Evolutionary conservation across 2,888 invertebrate genomes (phyloP).

Genomic region (Helobdella robusta): DNA sequence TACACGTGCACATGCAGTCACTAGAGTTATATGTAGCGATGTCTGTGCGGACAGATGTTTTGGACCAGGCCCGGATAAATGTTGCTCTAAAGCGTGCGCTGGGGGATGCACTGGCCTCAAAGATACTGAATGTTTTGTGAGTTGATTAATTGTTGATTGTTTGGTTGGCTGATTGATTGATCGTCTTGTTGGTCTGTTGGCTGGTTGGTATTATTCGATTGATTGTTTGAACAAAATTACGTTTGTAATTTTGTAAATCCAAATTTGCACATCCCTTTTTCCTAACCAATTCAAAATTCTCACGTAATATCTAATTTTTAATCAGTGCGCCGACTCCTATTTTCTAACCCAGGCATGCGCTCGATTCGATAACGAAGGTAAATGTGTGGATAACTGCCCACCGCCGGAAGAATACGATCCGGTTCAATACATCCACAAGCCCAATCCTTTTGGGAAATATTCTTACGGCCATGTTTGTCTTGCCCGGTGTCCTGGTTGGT

Average conservation of each 20-base stretch:
- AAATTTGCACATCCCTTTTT: no score
- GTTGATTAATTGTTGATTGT: no score
- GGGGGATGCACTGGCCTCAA: slow-evolving; percentile 91
- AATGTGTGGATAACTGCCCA: slow-evolving; percentile 90
- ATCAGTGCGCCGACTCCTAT: neutral
- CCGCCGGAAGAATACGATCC: slow-evolving; percentile 86
- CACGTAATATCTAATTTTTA: no score
- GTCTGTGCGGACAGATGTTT: slow-evolving; percentile 91
- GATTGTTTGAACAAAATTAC: no score
- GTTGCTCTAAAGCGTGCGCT: slow-evolving; percentile 87
- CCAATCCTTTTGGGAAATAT: slow-evolving; percentile 85
- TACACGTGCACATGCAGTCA: slow-evolving; percentile 47
- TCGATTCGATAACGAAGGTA: slow-evolving; percentile 91
- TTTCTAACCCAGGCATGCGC: slow-evolving; percentile 64
- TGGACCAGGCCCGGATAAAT: slow-evolving; percentile 74
- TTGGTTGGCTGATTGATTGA: no score
- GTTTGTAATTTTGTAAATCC: no score
- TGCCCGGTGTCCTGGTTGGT: slow-evolving; percentile 66
- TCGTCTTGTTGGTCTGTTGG: no score
- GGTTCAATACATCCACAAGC: slow-evolving; percentile 77
- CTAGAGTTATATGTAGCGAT: slow-evolving; percentile 78
- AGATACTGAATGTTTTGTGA: slow-evolving; percentile 77
- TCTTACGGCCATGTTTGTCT: slow-evolving; percentile 94
- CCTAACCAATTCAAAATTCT: no score
- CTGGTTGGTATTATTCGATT: no score